A percentile compares a stretch with the other conserved stretches of the same genome.
phyloP scores from a whole-genome alignment of 35 echinoderm and acorn worm genomes.

The Hemicentrotus pulcherrimus region DNA sequence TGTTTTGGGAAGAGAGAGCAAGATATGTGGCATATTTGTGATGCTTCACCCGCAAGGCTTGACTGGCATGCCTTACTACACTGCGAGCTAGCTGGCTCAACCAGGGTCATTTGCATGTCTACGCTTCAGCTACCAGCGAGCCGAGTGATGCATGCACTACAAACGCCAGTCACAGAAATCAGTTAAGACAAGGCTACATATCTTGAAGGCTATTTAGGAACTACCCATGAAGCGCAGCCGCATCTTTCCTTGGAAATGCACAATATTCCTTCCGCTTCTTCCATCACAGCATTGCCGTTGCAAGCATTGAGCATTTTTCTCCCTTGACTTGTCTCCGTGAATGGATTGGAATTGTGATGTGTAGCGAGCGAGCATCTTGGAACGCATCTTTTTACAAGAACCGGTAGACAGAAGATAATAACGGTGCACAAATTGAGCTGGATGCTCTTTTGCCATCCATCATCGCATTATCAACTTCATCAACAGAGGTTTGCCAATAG shows the following conservation, averaged over 20 bases:
- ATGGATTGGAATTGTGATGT: not conserved
- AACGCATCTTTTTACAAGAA: not conserved
- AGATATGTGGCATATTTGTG: slow-evolving; percentile 2
- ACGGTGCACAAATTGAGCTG: not conserved
- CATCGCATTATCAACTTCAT: not conserved
- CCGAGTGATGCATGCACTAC: not conserved
- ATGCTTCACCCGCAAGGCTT: not conserved
- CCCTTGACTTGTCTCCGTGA: not conserved
- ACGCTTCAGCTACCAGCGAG: not conserved
- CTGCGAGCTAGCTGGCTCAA: not conserved
- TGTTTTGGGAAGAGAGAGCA: not conserved
- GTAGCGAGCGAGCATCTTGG: not conserved
- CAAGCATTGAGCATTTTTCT: not conserved
- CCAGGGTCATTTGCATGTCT: not conserved
- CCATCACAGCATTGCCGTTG: not conserved
- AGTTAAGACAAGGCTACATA: not conserved
- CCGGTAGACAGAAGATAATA: not conserved
- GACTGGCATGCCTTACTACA: not conserved
- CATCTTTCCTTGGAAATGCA: not conserved
- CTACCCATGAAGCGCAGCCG: not conserved
- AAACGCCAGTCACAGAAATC: not conserved
- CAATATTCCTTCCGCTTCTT: not conserved
- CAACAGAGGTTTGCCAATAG: not conserved
- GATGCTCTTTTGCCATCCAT: not conserved
- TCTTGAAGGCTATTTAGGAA: not conserved